A percentile compares a stretch with the other conserved stretches of the same genome.
Evolutionary conservation across 2,113 vertebrate species (phyloP).

Genomic region (Alaudala cheleensis): DNA sequence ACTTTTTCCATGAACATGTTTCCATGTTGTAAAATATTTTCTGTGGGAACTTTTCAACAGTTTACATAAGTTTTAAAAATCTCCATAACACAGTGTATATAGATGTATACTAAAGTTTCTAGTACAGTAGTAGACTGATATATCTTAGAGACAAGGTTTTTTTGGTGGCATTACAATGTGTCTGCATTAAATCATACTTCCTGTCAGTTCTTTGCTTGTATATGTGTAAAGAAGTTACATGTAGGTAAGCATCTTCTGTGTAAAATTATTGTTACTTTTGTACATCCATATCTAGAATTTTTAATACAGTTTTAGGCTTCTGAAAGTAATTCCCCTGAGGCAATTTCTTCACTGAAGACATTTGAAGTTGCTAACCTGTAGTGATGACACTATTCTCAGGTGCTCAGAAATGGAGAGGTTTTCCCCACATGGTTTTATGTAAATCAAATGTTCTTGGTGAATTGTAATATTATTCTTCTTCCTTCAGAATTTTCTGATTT

Average conservation of each 20-base stretch:
- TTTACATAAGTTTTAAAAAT: background rate
- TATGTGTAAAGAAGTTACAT: background rate
- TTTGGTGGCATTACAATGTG: background rate
- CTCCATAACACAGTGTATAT: background rate
- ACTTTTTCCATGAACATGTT: background rate
- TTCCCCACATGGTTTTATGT: accelerated
- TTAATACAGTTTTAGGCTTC: background rate
- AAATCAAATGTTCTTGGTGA: background rate
- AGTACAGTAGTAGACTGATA: background rate
- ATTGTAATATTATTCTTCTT: background rate
- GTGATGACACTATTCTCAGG: background rate
- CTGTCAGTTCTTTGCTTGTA: background rate
- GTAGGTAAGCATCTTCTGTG: background rate
- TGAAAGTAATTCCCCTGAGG: background rate
- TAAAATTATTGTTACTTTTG: background rate
- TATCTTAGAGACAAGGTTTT: background rate
- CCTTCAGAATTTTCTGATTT: background rate
- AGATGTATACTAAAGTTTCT: background rate
- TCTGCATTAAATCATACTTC: background rate
- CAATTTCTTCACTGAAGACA: background rate
- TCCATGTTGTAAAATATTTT: background rate
- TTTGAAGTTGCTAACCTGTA: accelerated
- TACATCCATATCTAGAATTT: background rate
- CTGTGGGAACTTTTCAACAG: background rate
- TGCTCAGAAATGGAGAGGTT: background rate